Evolutionary conservation across 2,113 vertebrate species (phyloP).

Genomic region (Puffinus mauretanicus): DNA sequence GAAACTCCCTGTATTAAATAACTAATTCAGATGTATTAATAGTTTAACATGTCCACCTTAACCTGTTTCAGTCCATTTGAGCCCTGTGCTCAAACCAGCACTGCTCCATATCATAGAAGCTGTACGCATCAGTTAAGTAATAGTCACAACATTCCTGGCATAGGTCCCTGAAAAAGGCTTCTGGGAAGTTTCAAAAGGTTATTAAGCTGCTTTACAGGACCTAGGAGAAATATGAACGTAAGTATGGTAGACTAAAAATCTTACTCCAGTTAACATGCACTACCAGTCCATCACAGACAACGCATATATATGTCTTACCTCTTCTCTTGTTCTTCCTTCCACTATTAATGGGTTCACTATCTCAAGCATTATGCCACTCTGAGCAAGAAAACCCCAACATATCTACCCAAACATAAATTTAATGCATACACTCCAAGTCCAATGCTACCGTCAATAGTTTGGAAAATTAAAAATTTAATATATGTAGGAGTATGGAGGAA

Average conservation of each 20-base stretch:
- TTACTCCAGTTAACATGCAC: neutral
- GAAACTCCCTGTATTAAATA: neutral
- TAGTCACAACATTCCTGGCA: neutral
- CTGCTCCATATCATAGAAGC: neutral
- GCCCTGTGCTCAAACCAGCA: neutral
- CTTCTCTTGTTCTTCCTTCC: neutral
- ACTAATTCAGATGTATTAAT: neutral
- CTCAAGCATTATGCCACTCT: neutral
- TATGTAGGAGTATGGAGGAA: neutral
- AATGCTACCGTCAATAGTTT: neutral
- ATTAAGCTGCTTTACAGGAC: conserved; percentile 8
- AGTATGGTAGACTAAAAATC: neutral
- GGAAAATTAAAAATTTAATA: neutral
- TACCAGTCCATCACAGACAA: neutral
- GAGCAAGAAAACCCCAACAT: neutral
- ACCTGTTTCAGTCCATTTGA: neutral
- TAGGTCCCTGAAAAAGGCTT: neutral
- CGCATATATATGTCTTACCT: neutral
- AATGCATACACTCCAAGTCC: neutral
- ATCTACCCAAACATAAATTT: neutral
- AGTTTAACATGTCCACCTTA: neutral
- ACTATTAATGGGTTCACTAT: neutral
- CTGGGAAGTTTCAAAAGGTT: neutral
- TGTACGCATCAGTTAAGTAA: neutral
- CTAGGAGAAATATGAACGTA: neutral